A percentile compares a stretch with the other conserved stretches of the same genome.
phyloP scores from a whole-genome alignment of 2,113 vertebrate species.

The Percina caprodes region DNA sequence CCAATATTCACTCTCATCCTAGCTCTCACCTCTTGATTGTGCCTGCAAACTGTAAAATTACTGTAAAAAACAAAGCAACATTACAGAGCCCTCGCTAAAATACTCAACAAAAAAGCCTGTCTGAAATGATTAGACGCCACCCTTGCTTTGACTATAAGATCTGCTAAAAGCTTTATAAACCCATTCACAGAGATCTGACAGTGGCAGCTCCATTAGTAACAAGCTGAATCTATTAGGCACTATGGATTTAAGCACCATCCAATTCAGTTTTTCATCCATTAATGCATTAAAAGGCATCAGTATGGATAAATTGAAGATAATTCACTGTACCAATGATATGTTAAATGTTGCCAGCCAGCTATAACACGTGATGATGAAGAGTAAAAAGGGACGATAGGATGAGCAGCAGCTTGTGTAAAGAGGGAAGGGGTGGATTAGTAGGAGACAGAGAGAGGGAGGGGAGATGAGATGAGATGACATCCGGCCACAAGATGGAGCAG shows the following conservation, averaged over 20 bases:
- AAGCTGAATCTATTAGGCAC: neutral
- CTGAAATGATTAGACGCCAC: conserved; percentile 11
- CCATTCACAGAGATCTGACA: conserved; percentile 21
- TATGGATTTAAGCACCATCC: neutral
- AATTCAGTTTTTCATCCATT: conserved; percentile 31
- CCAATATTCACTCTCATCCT: neutral
- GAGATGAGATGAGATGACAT: conserved; percentile 36
- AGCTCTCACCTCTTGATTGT: neutral
- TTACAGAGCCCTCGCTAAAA: neutral
- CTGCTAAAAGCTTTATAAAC: conserved; percentile 43
- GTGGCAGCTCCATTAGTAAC: conserved; percentile 15
- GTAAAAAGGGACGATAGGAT: conserved; percentile 26
- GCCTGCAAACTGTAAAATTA: no score
- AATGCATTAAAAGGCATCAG: neutral
- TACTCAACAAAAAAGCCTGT: neutral
- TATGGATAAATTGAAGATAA: conserved; percentile 7
- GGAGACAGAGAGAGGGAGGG: conserved; percentile 22
- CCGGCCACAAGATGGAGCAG: conserved; percentile 46
- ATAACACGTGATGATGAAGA: conserved; percentile 4
- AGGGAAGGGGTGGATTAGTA: conserved; percentile 54
- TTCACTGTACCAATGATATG: neutral
- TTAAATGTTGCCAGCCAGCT: conserved; percentile 14
- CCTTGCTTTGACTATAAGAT: conserved; percentile 16
- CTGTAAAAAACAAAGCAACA: neutral
- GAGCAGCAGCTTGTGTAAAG: conserved; percentile 34